Percentiles rank a stretch among this genome's conserved stretches.
These are phyloP conservation scores for Carcina quercana DNA, from an alignment of 2,888 invertebrate species.

Conservation along the genomic window DNA sequence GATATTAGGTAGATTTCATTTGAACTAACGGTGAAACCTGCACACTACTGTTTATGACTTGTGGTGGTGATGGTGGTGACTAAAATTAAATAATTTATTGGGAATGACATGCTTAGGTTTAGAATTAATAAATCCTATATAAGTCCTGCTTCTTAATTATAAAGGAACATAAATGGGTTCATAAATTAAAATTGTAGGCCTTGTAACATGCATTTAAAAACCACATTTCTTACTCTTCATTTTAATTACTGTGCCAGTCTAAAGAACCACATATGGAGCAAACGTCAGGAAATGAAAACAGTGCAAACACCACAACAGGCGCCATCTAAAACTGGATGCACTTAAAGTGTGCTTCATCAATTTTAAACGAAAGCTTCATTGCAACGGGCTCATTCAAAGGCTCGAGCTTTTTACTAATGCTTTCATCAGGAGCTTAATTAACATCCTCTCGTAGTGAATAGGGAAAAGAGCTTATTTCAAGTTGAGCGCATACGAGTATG, in stretches of 20 bases:
- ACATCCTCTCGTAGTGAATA: conserved; percentile 57
- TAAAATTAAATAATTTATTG: no score
- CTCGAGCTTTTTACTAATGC: conserved; percentile 61
- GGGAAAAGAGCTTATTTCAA: conserved; percentile 46
- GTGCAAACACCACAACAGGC: conserved; percentile 5
- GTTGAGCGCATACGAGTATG: conserved; percentile 25
- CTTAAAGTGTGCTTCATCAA: conserved; percentile 34
- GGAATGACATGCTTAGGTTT: no score
- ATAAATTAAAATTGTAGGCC: no score
- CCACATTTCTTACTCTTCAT: no score
- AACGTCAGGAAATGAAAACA: conserved; percentile 10
- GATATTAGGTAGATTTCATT: no score
- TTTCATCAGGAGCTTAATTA: conserved; percentile 58
- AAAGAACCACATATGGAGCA: no score
- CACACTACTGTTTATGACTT: no score
- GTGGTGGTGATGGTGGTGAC: no score
- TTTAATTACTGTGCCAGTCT: not conserved
- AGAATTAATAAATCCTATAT: no score
- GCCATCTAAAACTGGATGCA: conserved; percentile 10
- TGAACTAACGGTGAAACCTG: no score
- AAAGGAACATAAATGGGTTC: no score
- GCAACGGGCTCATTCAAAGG: conserved; percentile 43
- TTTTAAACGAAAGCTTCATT: conserved; percentile 37
- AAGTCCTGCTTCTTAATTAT: no score
- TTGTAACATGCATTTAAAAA: not conserved